Evolutionary conservation across 2,888 invertebrate species (phyloP).

Genomic region (Rotaria sp.): DNA sequence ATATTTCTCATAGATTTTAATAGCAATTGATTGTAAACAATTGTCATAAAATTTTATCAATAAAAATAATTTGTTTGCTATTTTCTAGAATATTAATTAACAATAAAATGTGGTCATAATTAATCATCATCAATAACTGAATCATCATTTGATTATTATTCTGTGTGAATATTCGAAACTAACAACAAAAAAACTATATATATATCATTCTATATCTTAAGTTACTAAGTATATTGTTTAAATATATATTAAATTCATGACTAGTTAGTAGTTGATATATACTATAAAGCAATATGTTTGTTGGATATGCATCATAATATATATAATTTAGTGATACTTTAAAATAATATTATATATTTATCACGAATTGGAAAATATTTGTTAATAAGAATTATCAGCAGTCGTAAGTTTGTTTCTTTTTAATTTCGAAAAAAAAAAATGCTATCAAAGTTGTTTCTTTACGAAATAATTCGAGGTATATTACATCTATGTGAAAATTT

Average conservation of each 20-base stretch:
- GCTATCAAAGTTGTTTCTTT: neutral
- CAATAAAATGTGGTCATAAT: neutral
- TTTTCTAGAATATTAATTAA: neutral
- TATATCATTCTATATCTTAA: neutral
- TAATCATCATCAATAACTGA: neutral
- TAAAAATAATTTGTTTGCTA: neutral
- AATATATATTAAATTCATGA: no score
- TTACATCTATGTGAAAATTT: neutral
- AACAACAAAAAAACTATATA: neutral
- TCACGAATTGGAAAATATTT: no score
- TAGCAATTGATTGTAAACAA: neutral
- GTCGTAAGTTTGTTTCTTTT: neutral
- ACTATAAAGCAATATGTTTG: no score
- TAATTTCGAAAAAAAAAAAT: neutral
- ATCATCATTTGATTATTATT: neutral
- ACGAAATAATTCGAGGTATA: neutral
- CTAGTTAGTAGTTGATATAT: no score
- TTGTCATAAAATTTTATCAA: neutral
- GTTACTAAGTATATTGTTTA: neutral
- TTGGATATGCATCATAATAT: no score
- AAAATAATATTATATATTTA: no score
- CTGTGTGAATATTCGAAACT: neutral
- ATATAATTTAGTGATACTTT: no score
- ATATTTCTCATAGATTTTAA: neutral
- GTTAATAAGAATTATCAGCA: neutral